These are phyloP conservation scores for Dendropsophus ebraccatus DNA, from an alignment of 2,113 vertebrate genomes.

Conservation along the genomic window DNA sequence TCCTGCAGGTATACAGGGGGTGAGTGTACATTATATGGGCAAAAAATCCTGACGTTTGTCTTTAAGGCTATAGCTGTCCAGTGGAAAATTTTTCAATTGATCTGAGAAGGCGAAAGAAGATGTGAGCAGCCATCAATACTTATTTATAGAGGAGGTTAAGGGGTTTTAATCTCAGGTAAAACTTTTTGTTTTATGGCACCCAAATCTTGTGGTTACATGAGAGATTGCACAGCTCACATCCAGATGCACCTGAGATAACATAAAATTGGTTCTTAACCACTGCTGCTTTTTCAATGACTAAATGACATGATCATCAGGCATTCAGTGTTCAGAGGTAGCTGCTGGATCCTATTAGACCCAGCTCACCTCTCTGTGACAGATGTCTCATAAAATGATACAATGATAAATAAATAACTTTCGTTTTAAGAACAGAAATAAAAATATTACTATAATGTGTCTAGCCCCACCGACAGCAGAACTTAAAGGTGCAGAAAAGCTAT, in stretches of 20 bases:
- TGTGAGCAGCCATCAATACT: too few relatives aligned
- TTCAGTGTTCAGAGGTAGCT: not conserved
- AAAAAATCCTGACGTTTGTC: too few relatives aligned
- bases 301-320: not conserved
- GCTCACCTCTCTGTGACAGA: not conserved
- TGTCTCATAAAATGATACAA: not conserved
- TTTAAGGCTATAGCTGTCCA: too few relatives aligned
- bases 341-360: not conserved
- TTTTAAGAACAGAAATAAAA: not conserved
- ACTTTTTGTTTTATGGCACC: too few relatives aligned
- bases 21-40: too few relatives aligned
- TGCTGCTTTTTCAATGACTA: not conserved
- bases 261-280: not conserved
- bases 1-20: too few relatives aligned
- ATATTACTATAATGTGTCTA: not conserved
- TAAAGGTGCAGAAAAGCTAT: not conserved
- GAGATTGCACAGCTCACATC: not conserved
- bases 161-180: too few relatives aligned
- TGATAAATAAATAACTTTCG: not conserved
- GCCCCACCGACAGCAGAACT: not conserved
- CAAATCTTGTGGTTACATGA: not conserved
- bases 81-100: too few relatives aligned
- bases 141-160: too few relatives aligned
- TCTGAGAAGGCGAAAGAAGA: too few relatives aligned
- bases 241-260: too few relatives aligned